phyloP scores from a whole-genome alignment of 2,113 vertebrate genomes.

The Semicossyphus pulcher region DNA sequence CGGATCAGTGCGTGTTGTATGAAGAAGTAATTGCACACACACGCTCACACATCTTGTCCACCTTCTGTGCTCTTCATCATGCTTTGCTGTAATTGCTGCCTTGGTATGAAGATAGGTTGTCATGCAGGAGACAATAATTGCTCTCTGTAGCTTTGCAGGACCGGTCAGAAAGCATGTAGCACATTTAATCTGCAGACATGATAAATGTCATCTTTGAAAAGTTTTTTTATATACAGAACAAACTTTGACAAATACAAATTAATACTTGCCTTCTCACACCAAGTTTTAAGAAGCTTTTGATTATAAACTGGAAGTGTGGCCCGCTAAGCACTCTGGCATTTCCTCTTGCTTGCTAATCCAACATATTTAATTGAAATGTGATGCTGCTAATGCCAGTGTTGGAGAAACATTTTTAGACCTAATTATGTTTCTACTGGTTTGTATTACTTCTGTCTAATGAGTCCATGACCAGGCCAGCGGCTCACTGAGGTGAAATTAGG shows the following conservation, averaged over 20 bases:
- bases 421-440: no score
- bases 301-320: not conserved
- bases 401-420: no score
- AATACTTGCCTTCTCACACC: no score
- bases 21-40: conserved; percentile 32
- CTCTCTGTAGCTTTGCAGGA: conserved; percentile 2
- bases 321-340: not conserved
- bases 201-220: no score
- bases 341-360: conserved; percentile 7
- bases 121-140: not conserved
- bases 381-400: no score
- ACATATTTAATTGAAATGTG: conserved; percentile 24
- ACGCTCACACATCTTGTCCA: conserved; percentile 20
- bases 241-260: conserved; percentile 16
- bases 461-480: no score
- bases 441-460: no score
- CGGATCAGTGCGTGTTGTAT: not conserved
- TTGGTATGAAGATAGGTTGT: conserved; percentile 16
- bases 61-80: conserved; percentile 18
- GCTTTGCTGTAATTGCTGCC: conserved; percentile 40
- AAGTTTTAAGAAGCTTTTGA: conserved; percentile 17
- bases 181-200: no score
- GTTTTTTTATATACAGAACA: not conserved
- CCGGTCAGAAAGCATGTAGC: not conserved
- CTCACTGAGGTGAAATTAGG: no score